These are phyloP conservation scores for Pelecanus crispus DNA, from an alignment of 2,113 vertebrate species.

Conservation along the genomic window DNA sequence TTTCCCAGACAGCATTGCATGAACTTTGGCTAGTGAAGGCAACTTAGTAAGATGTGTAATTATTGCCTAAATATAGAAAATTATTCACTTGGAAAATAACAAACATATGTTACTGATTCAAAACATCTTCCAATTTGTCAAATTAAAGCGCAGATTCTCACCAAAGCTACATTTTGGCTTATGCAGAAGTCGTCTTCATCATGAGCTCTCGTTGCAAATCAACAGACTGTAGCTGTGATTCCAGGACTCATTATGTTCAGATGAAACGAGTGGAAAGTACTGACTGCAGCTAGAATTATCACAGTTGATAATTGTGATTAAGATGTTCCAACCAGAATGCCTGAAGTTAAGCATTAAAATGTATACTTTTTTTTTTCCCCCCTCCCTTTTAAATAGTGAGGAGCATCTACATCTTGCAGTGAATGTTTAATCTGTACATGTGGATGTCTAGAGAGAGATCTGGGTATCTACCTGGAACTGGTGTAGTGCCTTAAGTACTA, in stretches of 20 bases:
- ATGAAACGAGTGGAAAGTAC: neutral
- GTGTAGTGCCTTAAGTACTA: neutral
- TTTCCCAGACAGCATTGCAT: neutral
- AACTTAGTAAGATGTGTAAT: neutral
- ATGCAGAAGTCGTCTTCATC: neutral
- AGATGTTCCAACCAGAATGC: neutral
- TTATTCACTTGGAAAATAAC: neutral
- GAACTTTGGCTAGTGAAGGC: neutral
- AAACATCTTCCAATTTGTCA: neutral
- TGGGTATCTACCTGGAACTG: neutral
- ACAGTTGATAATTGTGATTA: neutral
- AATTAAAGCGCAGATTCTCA: neutral
- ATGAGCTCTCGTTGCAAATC: neutral
- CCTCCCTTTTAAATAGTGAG: neutral
- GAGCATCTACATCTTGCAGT: neutral
- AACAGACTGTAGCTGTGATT: neutral
- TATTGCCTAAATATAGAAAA: constrained; percentile 11
- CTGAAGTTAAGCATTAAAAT: neutral
- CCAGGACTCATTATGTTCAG: neutral
- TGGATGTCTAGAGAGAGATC: neutral
- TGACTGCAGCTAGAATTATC: neutral
- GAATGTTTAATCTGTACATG: accelerated
- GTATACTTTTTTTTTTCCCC: neutral
- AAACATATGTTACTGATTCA: neutral
- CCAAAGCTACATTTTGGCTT: neutral